phyloP scores from a whole-genome alignment of 2,888 invertebrate species.

The Amiota mariae region DNA sequence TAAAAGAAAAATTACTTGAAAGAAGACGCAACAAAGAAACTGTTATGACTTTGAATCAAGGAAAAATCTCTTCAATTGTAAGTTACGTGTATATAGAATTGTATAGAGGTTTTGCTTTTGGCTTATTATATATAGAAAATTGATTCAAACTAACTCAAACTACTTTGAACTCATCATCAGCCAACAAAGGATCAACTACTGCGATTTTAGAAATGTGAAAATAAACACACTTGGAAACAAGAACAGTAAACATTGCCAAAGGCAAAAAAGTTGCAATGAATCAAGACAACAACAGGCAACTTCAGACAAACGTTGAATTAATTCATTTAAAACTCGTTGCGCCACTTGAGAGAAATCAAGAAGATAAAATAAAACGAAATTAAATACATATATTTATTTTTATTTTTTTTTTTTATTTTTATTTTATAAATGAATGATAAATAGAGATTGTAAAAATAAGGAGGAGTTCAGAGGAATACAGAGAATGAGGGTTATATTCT shows the following conservation, averaged over 20 bases:
- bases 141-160: too few species aligned
- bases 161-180: too few species aligned
- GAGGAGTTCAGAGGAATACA: slow-evolving; percentile 22
- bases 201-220: too few species aligned
- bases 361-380: neutral
- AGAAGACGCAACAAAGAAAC: too few species aligned
- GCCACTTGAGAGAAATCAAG: slow-evolving; percentile 23
- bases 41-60: too few species aligned
- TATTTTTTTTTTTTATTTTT: too few species aligned
- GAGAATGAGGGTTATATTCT: slow-evolving; percentile 19
- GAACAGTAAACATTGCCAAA: neutral
- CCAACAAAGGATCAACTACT: too few species aligned
- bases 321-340: slow-evolving; percentile 65
- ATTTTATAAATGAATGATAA: neutral
- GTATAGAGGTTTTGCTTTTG: too few species aligned
- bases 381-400: neutral
- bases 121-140: too few species aligned
- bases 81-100: too few species aligned
- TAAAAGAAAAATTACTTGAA: too few species aligned
- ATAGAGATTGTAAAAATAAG: neutral
- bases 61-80: too few species aligned
- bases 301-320: slow-evolving; percentile 52
- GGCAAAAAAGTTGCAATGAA: neutral
- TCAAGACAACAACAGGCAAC: neutral
- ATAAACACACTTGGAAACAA: neutral